These are phyloP conservation scores for Halictus rubicundus DNA, from an alignment of 1,140 invertebrate genomes.

Conservation along the genomic window DNA sequence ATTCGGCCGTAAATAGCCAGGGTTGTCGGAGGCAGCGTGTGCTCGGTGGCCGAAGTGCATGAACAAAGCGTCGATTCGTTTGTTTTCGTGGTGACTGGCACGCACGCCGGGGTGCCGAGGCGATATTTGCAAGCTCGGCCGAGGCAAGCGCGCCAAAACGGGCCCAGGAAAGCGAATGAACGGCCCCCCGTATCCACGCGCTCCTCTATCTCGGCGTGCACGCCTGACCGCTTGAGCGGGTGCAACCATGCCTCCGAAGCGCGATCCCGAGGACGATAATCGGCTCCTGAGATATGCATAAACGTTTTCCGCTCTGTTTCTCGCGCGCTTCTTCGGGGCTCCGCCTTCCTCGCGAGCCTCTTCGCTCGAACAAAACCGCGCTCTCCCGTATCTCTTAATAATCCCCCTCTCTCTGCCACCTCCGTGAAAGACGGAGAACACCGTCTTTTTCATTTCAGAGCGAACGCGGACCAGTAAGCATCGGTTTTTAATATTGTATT, in stretches of 20 bases:
- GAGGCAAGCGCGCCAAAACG: constrained; percentile 18
- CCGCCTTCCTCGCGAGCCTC: background rate
- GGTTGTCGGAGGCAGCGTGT: background rate
- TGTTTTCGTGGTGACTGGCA: background rate
- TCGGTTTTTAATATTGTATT: too few species aligned
- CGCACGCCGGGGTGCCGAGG: background rate
- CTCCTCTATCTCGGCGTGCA: constrained; percentile 20
- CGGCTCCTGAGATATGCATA: constrained; percentile 72
- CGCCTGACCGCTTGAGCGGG: constrained; percentile 51
- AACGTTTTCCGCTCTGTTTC: constrained; percentile 64
- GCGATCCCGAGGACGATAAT: constrained; percentile 73
- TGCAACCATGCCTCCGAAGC: constrained; percentile 67
- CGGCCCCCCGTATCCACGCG: constrained; percentile 14
- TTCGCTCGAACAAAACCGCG: background rate
- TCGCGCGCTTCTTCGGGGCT: constrained; percentile 50
- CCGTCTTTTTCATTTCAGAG: too few species aligned
- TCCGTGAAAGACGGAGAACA: background rate
- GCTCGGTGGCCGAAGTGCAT: background rate
- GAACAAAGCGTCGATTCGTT: constrained; percentile 33
- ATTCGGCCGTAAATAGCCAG: constrained; percentile 33
- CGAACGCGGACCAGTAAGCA: too few species aligned
- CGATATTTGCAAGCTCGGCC: background rate
- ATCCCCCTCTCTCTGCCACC: background rate
- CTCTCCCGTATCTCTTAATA: constrained; percentile 34
- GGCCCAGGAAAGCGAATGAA: constrained; percentile 9